Evolutionary conservation across 2,888 invertebrate species (phyloP).

Genomic region (Chrysopilus asiliformis): DNA sequence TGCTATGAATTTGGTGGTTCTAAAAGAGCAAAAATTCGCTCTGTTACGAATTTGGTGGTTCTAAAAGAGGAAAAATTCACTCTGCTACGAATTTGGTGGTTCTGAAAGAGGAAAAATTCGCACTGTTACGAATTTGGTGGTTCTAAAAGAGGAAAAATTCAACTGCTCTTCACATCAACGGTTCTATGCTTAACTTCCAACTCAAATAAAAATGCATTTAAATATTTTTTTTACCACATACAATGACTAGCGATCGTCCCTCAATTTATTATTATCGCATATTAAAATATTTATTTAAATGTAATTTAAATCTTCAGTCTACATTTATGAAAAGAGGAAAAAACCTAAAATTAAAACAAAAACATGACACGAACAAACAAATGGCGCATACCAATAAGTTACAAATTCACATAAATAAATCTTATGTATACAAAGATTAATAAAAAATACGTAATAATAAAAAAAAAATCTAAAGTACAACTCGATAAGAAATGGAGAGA

Average conservation of each 20-base stretch:
- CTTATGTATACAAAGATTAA: background rate
- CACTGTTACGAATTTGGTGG: too few relatives aligned
- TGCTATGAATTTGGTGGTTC: too few relatives aligned
- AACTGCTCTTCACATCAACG: background rate
- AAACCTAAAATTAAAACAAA: background rate
- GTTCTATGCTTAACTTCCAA: background rate
- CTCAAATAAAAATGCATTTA: background rate
- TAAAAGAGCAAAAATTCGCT: too few relatives aligned
- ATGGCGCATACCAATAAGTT: background rate
- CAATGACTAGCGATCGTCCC: background rate
- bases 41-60: too few relatives aligned
- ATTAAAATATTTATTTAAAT: constrained; percentile 9
- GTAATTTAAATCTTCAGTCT: constrained; percentile 9
- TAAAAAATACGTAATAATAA: background rate
- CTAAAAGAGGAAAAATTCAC: too few relatives aligned
- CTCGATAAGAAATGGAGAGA: background rate
- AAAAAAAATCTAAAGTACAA: background rate
- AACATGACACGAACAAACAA: background rate
- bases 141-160: too few relatives aligned
- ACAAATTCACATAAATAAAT: background rate
- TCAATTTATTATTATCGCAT: background rate
- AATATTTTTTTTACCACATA: background rate
- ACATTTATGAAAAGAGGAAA: constrained; percentile 1
- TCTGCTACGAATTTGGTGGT: too few relatives aligned
- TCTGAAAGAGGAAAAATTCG: too few relatives aligned